Evolutionary conservation across 2,888 invertebrate species (phyloP), one percentile per base, ranked within the genome.

Genomic region (Reticulitermes lucifugus): DNA sequence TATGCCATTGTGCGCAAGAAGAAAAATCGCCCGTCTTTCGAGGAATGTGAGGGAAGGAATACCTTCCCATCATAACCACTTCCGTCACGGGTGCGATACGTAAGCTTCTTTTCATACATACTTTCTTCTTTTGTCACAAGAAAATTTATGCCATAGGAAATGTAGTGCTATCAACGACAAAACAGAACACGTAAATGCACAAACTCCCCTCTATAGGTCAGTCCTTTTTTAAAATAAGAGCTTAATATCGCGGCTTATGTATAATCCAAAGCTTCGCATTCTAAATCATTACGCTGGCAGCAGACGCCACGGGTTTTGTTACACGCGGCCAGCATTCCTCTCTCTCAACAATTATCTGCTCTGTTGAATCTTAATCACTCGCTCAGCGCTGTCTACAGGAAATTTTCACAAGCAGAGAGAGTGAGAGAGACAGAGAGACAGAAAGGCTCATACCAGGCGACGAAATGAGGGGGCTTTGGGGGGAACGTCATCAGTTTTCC

Each of bases 301-400:
- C 35, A 73, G 73, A 41, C 35, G 73, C 73, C 73, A 21, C 41
- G 12, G 29, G 73, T 35, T 73, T 73, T 43, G 46, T 46, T 46
- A 46, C 46, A 77, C n/a, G 51, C 77, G 77, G 77, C 77, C n/a
- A n/a, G 77, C 46, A 46, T 46, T 73, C 41, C 77, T 51, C 51
- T 77, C 46, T 75, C 18, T 25, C 77, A n/a, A 51, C 81, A 81
- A 81, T 81, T 43, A 81, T 81, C 65, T 81, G 81, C 81, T 81
- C 81, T 81, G 70, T 25, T 81, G 81, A 81, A 81, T 81, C 65
- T 81, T 81, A 81, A 81, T 65, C 81, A 81, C 43, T 77, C n/a
- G 77, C 51, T 77, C 73, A 9, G 77, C 77, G 77, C 77, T 77
- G 73, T 46, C 77, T 46, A n/a, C 18, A 35, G 75, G 41, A 21